Base-by-base conservation (phyloP, 1,140 invertebrate species). In the Cyclina sinensis region DNA sequence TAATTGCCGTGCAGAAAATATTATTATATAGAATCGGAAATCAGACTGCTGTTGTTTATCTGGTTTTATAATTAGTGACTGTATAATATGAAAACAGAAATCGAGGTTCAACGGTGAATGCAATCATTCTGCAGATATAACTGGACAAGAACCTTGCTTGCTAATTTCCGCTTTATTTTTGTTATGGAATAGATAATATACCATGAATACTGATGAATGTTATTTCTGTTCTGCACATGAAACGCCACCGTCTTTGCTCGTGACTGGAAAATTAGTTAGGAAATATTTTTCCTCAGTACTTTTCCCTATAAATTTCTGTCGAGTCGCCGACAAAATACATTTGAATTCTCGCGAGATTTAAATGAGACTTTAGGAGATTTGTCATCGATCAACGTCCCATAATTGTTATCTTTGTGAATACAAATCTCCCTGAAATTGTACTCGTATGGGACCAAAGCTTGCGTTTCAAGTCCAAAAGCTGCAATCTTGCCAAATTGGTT, bases 281-380 rank as follows among this genome's bases (percentile, higher is more conserved):
- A 27, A 48, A 21, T 35, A 35, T 57, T 78, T 27, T 37, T 11
- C 37, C 65, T 39, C 32, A 3, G 11, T 70, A 51, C 30, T 30
- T 32, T 78, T 51, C 39, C 4, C 21, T 78, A 76, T 76, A 78
- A 27, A 78, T 51, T 78, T 78, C 46, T 54, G 74, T 30, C 30
- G 74, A 51, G 30, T 16, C 27, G 27, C 30, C 32, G 74, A 54
- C 21, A 27, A 54, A 78, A 78, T 48, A 54, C 46, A 30, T 57
- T 9, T 46, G 3, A 78, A 21, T 27, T 78, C 74, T 78, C 74
- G 74, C 21, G 74, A 78, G 74, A 78, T 51, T 78, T 51, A 4
- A 24, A 78, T 78, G 74, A 78, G 74, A 78, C 43, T 78, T 54
- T 30, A 14, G 12, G 74, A 78, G 74, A 78, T 54, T 78, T 54